Base-by-base conservation (phyloP, 2,888 invertebrate genomes). In the Synanthedon myopaeformis region DNA sequence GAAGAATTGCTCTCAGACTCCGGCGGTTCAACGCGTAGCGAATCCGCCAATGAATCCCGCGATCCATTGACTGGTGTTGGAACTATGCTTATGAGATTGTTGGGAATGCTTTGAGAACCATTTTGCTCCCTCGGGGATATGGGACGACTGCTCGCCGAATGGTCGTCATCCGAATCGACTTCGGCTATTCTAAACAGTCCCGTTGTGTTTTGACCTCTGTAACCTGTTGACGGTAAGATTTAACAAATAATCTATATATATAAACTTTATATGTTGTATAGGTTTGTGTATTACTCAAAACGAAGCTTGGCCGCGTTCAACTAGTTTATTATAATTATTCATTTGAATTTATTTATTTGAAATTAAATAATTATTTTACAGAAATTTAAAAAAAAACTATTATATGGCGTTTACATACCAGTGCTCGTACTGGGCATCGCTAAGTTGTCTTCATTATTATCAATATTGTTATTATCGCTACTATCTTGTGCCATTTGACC, bases 371-470 rank as follows among this genome's bases (percentile, higher is more conserved):
- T 17, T 17, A 17, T 17, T 17, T 17, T 17, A 17, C n/a, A 19
- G 19, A 23, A 23, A 4, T 23, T 23, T 23, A 4, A 23, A 5
- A 5, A 23, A 23, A 23, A 23, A 5, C 23, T 23, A 23, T 23
- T 23, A 23, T 10, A 52, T 6, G 35, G 14, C 48, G 57, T 69
- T 59, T 35, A 35, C 12, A 14, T 70, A 70, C 92, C 92, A 63
- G 92, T 91, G 65, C 92, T 92, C 51, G 92, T 92, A 67, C 92
- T 92, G 12, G 92, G 92, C 59, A 89, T 82, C 59, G 91, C 89
- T 63, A 90, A 71, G 60, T 89, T 87, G 53, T 86, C 87, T 14
- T 88, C 82, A 53, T 71, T 70, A 56, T 72, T 73, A 42, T 75
- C 70, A 42, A 75, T 68, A 59, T 69, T 75, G 58, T 74, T 79